These are phyloP conservation scores for Melipona bicolor DNA, from an alignment of 2,888 invertebrate genomes.

Conservation along the genomic window DNA sequence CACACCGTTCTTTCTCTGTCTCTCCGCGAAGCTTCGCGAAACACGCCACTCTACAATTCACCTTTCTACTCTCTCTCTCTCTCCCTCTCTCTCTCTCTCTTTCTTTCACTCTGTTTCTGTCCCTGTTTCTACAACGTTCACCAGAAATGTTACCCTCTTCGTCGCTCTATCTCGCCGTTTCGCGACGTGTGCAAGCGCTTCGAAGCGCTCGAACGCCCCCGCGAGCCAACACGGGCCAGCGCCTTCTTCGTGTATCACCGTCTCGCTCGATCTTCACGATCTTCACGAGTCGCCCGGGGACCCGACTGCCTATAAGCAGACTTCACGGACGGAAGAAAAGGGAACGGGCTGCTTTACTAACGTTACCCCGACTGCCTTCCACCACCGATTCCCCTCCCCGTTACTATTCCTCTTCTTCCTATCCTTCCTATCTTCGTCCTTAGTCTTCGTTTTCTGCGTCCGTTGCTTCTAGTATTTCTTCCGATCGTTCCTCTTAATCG, in stretches of 20 bases:
- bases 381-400: neutral
- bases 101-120: neutral
- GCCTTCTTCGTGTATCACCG: constrained; percentile 70
- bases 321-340: constrained; percentile 68
- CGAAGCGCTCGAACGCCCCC: constrained; percentile 82
- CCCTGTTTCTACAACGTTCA: neutral
- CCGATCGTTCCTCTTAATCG: neutral
- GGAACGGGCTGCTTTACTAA: constrained; percentile 44
- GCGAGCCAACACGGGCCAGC: constrained; percentile 75
- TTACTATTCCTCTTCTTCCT: neutral
- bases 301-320: constrained; percentile 73
- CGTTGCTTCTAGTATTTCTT: neutral
- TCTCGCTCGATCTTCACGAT: constrained; percentile 78
- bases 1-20: constrained; percentile 43
- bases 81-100: too few species aligned
- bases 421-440: neutral
- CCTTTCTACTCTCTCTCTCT: constrained; percentile 37
- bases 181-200: constrained; percentile 68
- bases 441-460: neutral
- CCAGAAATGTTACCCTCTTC: neutral
- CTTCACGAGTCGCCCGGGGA: constrained; percentile 78
- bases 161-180: constrained; percentile 38
- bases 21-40: constrained; percentile 45
- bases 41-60: constrained; percentile 36
- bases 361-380: constrained; percentile 29